These are phyloP conservation scores for Irena cyanogastra DNA, from an alignment of 2,113 vertebrate species.

Conservation along the genomic window DNA sequence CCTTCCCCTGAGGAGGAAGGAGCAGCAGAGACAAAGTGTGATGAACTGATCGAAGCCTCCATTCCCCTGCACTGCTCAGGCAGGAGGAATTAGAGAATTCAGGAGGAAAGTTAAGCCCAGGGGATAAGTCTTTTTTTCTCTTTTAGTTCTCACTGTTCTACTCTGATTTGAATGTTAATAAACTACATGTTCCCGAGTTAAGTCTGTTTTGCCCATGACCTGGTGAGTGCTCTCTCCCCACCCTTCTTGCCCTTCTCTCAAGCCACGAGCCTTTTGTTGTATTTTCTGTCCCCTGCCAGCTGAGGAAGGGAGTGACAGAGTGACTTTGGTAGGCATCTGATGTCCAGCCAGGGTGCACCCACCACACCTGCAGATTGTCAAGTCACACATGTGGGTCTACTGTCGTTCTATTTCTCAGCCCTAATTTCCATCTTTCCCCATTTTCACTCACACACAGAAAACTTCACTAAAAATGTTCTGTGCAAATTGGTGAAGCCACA, in stretches of 20 bases:
- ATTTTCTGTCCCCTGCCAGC: neutral
- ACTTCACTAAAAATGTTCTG: neutral
- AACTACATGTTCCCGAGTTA: neutral
- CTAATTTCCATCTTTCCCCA: neutral
- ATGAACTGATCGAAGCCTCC: neutral
- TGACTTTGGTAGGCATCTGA: neutral
- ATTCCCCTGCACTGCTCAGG: neutral
- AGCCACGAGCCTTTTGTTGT: neutral
- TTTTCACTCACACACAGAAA: neutral
- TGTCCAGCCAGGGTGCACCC: neutral
- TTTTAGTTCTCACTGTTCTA: neutral
- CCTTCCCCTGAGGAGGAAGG: neutral
- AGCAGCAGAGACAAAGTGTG: neutral
- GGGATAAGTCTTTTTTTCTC: rapidly evolving
- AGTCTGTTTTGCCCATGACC: neutral
- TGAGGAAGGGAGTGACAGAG: neutral
- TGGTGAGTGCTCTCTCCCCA: neutral
- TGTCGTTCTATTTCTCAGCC: neutral
- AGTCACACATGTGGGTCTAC: neutral
- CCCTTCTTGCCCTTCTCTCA: neutral
- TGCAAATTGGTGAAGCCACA: neutral
- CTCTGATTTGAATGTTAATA: neutral
- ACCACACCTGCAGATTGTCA: neutral
- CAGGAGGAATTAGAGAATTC: neutral
- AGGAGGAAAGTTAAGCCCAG: rapidly evolving